phyloP scores from a whole-genome alignment of 2,797 vertebrate genomes.

The Ptychadena robeensis region DNA sequence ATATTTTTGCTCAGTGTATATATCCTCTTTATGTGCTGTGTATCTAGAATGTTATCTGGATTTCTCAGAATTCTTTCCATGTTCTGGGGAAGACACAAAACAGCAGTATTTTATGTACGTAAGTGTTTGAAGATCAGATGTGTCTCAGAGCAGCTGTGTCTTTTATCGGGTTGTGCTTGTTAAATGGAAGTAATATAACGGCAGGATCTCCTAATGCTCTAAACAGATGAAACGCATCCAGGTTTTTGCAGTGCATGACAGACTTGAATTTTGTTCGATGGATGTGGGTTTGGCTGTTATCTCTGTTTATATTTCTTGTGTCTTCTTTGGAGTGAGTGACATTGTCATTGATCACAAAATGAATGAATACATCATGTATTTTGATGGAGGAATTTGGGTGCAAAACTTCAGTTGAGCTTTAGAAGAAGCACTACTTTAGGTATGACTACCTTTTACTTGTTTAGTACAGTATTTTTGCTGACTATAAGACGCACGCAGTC shows the following conservation, averaged over 20 bases:
- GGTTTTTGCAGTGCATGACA: background rate
- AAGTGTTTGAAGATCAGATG: constrained; percentile 34
- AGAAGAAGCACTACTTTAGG: too few relatives aligned
- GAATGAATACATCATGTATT: too few relatives aligned
- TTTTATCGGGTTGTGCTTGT: background rate
- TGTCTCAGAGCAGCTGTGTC: background rate
- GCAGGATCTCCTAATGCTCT: background rate
- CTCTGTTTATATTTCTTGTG: background rate
- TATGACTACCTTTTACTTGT: too few relatives aligned
- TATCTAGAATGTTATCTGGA: background rate
- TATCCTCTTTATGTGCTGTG: background rate
- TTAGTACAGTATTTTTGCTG: too few relatives aligned
- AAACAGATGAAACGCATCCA: background rate
- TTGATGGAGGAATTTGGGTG: too few relatives aligned
- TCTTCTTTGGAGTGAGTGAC: background rate
- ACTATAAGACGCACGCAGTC: too few relatives aligned
- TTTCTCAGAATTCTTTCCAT: background rate
- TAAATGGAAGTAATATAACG: constrained; percentile 15
- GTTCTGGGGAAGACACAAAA: background rate
- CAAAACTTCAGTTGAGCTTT: too few relatives aligned
- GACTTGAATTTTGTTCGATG: background rate
- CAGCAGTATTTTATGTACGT: background rate
- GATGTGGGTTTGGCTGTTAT: background rate
- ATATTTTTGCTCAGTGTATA: too few relatives aligned
- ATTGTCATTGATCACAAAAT: background rate